Percentiles rank a stretch among this genome's conserved stretches.
phyloP scores from a whole-genome alignment of 2,113 vertebrate genomes.

The Neolamprologus falcicula region DNA sequence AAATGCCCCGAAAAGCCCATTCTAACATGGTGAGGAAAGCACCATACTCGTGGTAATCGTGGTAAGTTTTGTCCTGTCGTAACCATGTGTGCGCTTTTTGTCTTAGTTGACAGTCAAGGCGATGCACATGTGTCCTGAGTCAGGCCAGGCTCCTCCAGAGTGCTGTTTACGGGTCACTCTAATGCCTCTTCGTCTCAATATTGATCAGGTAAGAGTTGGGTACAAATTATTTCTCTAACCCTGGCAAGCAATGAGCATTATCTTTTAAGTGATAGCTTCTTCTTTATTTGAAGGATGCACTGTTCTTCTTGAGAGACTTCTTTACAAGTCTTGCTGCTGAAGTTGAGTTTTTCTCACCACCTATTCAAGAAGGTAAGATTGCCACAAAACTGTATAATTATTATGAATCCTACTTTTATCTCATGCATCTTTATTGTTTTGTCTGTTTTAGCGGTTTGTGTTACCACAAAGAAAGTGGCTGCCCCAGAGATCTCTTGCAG shows the following conservation, averaged over 20 bases:
- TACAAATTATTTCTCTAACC: neutral
- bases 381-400: neutral
- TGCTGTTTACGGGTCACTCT: conserved; percentile 91
- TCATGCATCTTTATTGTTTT: neutral
- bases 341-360: conserved; percentile 87
- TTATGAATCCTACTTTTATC: neutral
- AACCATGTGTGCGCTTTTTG: neutral
- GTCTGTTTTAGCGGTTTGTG: conserved; percentile 38
- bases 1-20: conserved; percentile 92
- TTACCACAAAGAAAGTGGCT: conserved; percentile 68
- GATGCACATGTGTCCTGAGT: conserved; percentile 89
- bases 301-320: conserved; percentile 98
- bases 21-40: conserved; percentile 84
- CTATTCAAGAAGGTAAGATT: conserved; percentile 86
- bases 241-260: neutral
- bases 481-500: conserved; percentile 85
- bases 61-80: neutral
- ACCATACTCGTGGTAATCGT: neutral
- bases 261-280: neutral
- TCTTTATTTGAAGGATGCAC: conserved; percentile 79
- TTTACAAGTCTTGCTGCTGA: conserved; percentile 89
- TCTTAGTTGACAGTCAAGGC: conserved; percentile 87
- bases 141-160: conserved; percentile 86
- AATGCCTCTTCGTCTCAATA: conserved; percentile 96
- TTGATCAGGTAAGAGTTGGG: conserved; percentile 83